Evolutionary conservation across 2,113 vertebrate genomes (phyloP), one percentile per base, ranked within the genome.

Genomic region (Lepisosteus oculatus): DNA sequence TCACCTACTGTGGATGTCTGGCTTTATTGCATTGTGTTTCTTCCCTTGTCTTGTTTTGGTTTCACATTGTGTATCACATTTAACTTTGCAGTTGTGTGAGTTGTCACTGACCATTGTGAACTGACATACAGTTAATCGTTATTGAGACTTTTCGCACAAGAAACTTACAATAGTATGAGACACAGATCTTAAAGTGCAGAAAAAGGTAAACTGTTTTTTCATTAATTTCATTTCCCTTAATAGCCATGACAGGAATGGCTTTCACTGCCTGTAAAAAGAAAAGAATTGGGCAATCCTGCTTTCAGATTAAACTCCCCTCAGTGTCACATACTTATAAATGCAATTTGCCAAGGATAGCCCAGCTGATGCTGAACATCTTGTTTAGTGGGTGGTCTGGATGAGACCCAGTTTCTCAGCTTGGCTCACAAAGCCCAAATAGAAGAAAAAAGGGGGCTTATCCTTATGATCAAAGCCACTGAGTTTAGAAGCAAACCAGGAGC

Each of bases 301-400:
- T 4, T 64, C 8, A 64, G 17, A 64, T 64, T 64, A 43, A 43
- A 64, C 62, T 2, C 42, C 62, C 42, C 17, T 64, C 17, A 7
- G 7, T 12, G n/a, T n/a, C 56, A n/a, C n/a, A n/a, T 59, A 59
- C 3, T 64, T 15, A 64, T 42, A 41, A 17, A 15, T 15, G 2
- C 41, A 12, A 64, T 43, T 61, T 29, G 4, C 59, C 17, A 15
- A 14, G 59, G 59, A 61, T 15, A 61, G 13, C 59, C 59, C 13
- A 15, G 59, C 62, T 42, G 62, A 64, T 59, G 56, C n/a, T 4
- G 7, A 59, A 59, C 56, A 59, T 64, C 42, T 64, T 64, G 42
- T 64, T 64, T 64, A 15, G 42, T 29, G 62, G 11, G 42, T 9
- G 62, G 62, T 64, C 62, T 64, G 62, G 62, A n/a, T 64, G 17